A percentile compares a stretch with the other conserved stretches of the same genome.
These are phyloP conservation scores for Chironomus tentans DNA, from an alignment of 2,888 invertebrate species.

Conservation along the genomic window DNA sequence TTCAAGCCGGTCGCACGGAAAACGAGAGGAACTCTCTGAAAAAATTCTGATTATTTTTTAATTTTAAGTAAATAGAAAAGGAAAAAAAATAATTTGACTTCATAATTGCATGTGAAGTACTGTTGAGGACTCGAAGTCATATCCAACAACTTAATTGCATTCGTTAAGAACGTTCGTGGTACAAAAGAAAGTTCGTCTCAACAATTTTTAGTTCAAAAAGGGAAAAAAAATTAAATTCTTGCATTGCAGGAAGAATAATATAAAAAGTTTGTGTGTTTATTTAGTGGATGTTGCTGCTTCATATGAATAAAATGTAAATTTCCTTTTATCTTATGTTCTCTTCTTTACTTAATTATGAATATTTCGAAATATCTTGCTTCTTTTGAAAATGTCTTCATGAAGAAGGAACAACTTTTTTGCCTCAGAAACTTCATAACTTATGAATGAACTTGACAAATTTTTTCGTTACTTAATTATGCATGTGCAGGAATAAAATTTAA, in stretches of 20 bases:
- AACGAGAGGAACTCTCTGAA: neutral
- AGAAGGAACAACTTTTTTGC: too few species aligned
- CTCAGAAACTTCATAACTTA: too few species aligned
- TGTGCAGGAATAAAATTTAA: too few species aligned
- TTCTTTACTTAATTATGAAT: too few species aligned
- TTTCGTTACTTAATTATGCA: too few species aligned
- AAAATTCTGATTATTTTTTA: neutral
- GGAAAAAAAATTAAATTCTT: neutral
- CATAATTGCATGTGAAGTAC: too few species aligned
- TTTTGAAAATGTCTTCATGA: too few species aligned
- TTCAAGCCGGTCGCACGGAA: slow-evolving; percentile 16
- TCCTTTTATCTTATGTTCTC: neutral
- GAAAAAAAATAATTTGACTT: too few species aligned
- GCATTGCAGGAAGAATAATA: neutral
- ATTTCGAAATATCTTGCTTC: too few species aligned
- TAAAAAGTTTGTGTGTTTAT: neutral
- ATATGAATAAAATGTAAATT: neutral
- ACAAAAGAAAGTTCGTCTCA: neutral
- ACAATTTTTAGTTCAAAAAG: neutral
- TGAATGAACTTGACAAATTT: too few species aligned
- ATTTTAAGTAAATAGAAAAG: neutral
- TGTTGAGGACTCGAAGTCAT: too few species aligned
- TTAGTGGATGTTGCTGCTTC: neutral
- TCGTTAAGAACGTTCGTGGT: neutral
- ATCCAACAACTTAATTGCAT: neutral